Evolutionary conservation across 2,888 invertebrate genomes (phyloP), one percentile per base, ranked within the genome.

Genomic region (Pyralis farinalis): DNA sequence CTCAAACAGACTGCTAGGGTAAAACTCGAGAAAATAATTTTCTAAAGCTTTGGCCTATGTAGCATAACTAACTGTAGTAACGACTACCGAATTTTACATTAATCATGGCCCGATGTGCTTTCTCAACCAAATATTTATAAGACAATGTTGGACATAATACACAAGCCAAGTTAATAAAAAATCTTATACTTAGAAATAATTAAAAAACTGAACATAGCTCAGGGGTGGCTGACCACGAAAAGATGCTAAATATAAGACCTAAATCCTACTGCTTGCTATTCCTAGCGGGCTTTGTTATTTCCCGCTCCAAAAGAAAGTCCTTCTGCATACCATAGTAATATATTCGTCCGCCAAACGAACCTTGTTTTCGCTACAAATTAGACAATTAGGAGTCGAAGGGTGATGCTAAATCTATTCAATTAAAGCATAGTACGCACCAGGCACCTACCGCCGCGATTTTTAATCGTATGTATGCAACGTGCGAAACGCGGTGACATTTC

Each of bases 361-460:
- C 74, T 74, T 78, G 85, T 82, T 86, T 87, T 87, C 85, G 86
- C 80, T 77, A 75, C 76, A 88, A 88, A 87, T 87, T 82, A 88
- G 85, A 84, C 88, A 77, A 87, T 88, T 88, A 88, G 63, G 81
- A 88, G 84, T 83, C 88, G 65, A 48, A 38, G 46, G 73, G 75
- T 76, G 81, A 61, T 61, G 73, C 73, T 68, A 72, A 68, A 84
- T 84, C 87, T 87, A 88, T 88, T 80, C 65, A 84, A 87, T 88
- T 88, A 87, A 85, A 85, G 73, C 87, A 58, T 75, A 62, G 63
- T 80, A 79, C 78, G 82, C 78, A 56, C 61, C 63, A 72, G 77
- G 71, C 78, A 87, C 88, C 88, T 86, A 83, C 88, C 86, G 86
- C 87, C 68, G 57, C 62, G 88, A 84, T 86, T 88, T 80, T 87